Conservation (phyloP, 2,113 vertebrate species). For the Solea solea region DNA sequence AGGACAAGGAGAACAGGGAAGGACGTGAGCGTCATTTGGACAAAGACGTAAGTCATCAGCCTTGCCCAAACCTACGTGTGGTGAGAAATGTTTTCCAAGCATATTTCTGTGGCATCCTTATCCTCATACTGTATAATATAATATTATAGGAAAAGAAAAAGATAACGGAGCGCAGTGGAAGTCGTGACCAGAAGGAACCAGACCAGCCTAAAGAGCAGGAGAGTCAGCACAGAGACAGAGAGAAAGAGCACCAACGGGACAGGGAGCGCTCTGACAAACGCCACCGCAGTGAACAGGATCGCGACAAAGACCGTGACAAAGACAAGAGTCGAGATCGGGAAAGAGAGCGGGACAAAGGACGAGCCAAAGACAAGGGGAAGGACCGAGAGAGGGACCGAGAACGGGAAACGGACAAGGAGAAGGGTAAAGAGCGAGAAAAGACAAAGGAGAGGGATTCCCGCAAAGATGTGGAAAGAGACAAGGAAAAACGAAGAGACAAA, state of each 20-base stretch:
- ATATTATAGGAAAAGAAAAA: slow-evolving; percentile 82
- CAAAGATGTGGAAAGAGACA: slow-evolving; percentile 55
- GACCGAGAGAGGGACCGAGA: slow-evolving; percentile 44
- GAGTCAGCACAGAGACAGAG: slow-evolving; percentile 75
- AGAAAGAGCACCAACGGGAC: slow-evolving; percentile 76
- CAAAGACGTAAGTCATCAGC: slow-evolving; percentile 77
- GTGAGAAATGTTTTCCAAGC: background rate
- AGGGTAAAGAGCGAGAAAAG: slow-evolving; percentile 60
- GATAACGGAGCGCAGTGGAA: slow-evolving; percentile 82
- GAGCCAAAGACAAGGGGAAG: slow-evolving; percentile 27
- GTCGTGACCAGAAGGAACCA: slow-evolving; percentile 81
- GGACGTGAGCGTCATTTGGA: slow-evolving; percentile 68
- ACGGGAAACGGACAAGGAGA: slow-evolving; percentile 66
- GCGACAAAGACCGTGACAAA: slow-evolving; percentile 69
- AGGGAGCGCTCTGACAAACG: slow-evolving; percentile 70
- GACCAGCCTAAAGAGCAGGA: slow-evolving; percentile 83
- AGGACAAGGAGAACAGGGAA: slow-evolving; percentile 83
- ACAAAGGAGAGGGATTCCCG: slow-evolving; percentile 59
- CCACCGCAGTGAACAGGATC: slow-evolving; percentile 69
- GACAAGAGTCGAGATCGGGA: slow-evolving; percentile 76
- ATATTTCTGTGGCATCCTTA: background rate
- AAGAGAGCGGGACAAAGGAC: slow-evolving; percentile 69
- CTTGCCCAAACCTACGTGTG: background rate
- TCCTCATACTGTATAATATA: slow-evolving; percentile 48
- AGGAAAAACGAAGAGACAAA: slow-evolving; percentile 74